Base-by-base conservation (phyloP, 1,140 invertebrate species). In the Drosophila malerkotliana region DNA sequence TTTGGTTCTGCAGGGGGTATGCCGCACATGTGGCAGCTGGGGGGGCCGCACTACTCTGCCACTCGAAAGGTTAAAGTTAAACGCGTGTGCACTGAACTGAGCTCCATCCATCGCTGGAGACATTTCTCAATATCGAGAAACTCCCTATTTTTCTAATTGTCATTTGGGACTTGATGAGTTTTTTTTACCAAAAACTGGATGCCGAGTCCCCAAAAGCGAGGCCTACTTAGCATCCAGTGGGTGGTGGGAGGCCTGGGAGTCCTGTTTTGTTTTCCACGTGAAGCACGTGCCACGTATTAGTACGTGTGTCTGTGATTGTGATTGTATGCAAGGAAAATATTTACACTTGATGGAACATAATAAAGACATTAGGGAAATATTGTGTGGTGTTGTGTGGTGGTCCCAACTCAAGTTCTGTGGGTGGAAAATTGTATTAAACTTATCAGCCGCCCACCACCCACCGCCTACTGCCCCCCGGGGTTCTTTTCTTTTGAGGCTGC, bases 331-430 rank as follows among this genome's bases (percentile, higher is more conserved):
- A 76, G 72, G 83, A 41, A 87, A 87, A 87, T 88, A 88, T 87
- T 87, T 87, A 87, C 83, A 88, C 83, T 87, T 79, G 82, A 87
- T 87, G 83, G 72, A 88, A 87, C 83, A 87, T 87, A 87, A 87
- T 87, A 87, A 87, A 87, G 83, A 83, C 83, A 87, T 87, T 88
- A 87, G 85, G 85, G 80, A 88, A 88, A 87, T 87, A 88, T 88
- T 81, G 72, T 82, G 80, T 75, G 82, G 57, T 79, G 77, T 75
- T 88, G 57, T 82, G 48, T 66, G 81, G 62, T 49, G 81, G 62
- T 49, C 47, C 51, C 51, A 44, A 67, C 75, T 49, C 54, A 57
- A 64, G 67, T 71, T 57, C 52, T 71, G 51, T 69, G 66, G 66
- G 41, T 56, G 63, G 66, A 69, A 69, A 69, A 69, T 26, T 69